These are phyloP conservation scores for Indri indri DNA, from an alignment of 2,113 vertebrate species.

Conservation along the genomic window DNA sequence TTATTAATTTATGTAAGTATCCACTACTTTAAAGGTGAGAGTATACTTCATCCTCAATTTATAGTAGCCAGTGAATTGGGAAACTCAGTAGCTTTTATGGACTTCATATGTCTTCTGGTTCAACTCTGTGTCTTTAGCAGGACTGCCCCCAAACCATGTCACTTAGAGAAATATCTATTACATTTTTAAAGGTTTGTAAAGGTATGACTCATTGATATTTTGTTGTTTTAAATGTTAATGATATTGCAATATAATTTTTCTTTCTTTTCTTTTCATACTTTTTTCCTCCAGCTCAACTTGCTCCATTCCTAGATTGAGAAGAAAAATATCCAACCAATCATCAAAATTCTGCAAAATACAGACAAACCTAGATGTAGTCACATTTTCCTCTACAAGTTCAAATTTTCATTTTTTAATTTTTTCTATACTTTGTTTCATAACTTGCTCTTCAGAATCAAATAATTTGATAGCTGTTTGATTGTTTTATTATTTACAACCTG, in stretches of 20 bases:
- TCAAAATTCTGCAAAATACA: not conserved
- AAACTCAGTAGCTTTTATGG: not conserved
- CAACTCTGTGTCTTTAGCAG: not conserved
- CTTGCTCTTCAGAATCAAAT: not conserved
- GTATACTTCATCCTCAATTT: not conserved
- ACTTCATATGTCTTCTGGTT: not conserved
- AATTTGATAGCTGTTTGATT: not conserved
- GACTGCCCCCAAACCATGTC: not conserved
- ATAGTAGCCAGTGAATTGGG: not conserved
- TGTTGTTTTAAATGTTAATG: conserved; percentile 5
- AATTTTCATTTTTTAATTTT: not conserved
- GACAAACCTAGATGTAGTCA: not conserved
- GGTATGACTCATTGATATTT: not conserved
- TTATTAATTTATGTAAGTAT: conserved; percentile 60
- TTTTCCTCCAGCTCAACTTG: not conserved
- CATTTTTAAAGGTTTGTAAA: conserved; percentile 1
- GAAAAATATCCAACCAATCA: not conserved
- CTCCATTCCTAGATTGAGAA: not conserved
- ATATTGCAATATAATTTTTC: not conserved
- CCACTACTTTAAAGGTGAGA: conserved; percentile 48
- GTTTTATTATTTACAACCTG: not conserved
- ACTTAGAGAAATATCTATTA: not conserved
- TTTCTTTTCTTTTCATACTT: not conserved
- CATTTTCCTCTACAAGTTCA: not conserved
- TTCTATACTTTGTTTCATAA: not conserved